A percentile compares a stretch with the other conserved stretches of the same genome.
phyloP scores from a whole-genome alignment of 2,797 vertebrate genomes.

The Rhodeus uyekii region DNA sequence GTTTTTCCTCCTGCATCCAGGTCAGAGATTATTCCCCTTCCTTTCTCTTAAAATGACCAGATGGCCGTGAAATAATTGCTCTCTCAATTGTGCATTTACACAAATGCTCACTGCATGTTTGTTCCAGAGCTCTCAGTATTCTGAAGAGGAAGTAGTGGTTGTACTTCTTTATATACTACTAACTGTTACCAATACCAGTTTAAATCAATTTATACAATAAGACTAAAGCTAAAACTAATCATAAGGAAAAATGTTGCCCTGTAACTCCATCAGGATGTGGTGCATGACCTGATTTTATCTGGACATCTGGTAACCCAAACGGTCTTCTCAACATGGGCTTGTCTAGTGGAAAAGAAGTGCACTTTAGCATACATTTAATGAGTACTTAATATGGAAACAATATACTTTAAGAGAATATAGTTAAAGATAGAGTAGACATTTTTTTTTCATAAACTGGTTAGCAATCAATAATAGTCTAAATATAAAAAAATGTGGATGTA shows the following conservation, averaged over 20 bases:
- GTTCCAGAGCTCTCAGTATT: not conserved
- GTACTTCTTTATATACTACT: not conserved
- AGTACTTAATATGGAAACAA: not conserved
- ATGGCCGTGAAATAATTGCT: not conserved
- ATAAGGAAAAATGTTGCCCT: not conserved
- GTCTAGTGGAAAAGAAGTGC: not conserved
- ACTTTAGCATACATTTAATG: not conserved
- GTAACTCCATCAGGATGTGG: not conserved
- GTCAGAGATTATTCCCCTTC: slow-evolving; percentile 60
- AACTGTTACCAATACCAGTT: not conserved
- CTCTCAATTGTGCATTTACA: not conserved
- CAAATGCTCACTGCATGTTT: not conserved
- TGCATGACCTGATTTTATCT: slow-evolving; percentile 2
- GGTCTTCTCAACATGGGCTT: not conserved
- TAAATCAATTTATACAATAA: not conserved
- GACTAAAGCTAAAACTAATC: not conserved
- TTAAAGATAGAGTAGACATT: too few species aligned
- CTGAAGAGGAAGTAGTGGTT: not conserved
- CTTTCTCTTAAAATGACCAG: slow-evolving; percentile 4
- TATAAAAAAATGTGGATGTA: too few species aligned
- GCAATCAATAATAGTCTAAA: too few species aligned
- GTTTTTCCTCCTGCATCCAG: slow-evolving; percentile 76
- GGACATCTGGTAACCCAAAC: not conserved
- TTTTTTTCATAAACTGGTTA: too few species aligned
- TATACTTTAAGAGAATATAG: not conserved